A percentile compares a stretch with the other conserved stretches of the same genome.
These are phyloP conservation scores for Crypturellus undulatus DNA, from an alignment of 2,113 vertebrate genomes.

Conservation along the genomic window DNA sequence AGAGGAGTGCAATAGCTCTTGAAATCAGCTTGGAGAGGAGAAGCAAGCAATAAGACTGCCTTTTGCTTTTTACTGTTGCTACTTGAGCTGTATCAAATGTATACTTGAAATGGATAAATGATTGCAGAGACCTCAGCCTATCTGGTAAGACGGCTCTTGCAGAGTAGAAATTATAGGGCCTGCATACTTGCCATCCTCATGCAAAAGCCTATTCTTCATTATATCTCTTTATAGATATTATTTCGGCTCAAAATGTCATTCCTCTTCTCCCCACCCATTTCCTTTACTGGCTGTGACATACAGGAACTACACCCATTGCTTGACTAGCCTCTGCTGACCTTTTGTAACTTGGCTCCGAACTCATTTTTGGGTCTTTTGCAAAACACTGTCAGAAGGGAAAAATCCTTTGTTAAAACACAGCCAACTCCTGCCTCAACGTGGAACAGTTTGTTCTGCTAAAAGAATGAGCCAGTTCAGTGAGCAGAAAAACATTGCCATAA, in stretches of 20 bases:
- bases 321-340: conserved; percentile 82
- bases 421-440: conserved; percentile 82
- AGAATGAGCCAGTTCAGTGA: conserved; percentile 86
- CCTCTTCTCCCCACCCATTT: conserved; percentile 78
- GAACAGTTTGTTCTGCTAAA: conserved; percentile 86
- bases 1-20: background rate
- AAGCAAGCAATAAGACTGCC: background rate
- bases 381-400: conserved; percentile 80
- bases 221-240: conserved; percentile 52
- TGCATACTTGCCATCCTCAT: conserved; percentile 30
- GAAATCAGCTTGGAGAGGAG: conserved; percentile 45
- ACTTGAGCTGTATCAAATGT: conserved; percentile 31
- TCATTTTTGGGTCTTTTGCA: conserved; percentile 83
- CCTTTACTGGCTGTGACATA: conserved; percentile 82
- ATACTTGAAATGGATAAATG: background rate
- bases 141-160: conserved; percentile 6
- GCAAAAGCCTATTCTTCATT: conserved; percentile 64
- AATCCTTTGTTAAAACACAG: conserved; percentile 85
- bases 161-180: conserved; percentile 33
- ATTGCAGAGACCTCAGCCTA: background rate
- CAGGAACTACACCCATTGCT: conserved; percentile 82
- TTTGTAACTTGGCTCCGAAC: conserved; percentile 86
- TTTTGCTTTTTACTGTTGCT: conserved; percentile 37
- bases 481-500: conserved; percentile 82
- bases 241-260: conserved; percentile 68